A percentile compares a stretch with the other conserved stretches of the same genome.
These are phyloP conservation scores for Drosophila micromelanica DNA, from an alignment of 1,140 invertebrate genomes.

Conservation along the genomic window DNA sequence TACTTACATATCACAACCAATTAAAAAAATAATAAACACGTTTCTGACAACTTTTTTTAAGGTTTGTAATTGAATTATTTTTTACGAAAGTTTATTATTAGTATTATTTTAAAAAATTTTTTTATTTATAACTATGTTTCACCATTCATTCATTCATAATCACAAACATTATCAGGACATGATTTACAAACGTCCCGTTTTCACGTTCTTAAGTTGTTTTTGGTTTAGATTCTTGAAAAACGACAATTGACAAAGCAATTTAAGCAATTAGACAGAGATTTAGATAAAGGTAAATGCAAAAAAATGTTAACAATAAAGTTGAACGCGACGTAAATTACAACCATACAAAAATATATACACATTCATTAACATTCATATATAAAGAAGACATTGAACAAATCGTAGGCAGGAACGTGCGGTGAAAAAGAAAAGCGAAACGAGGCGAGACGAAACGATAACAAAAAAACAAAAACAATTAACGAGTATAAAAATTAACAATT, in stretches of 20 bases:
- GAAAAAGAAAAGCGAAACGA: constrained; percentile 60
- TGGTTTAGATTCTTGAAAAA: constrained; percentile 19
- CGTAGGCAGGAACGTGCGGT: constrained; percentile 84
- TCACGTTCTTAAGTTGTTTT: constrained; percentile 6
- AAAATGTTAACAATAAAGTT: constrained; percentile 55
- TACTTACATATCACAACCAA: constrained; percentile 64
- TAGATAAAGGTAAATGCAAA: constrained; percentile 46
- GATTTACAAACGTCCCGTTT: background rate
- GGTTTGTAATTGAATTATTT: constrained; percentile 26
- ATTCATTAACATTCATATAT: constrained; percentile 60
- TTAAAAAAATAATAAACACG: constrained; percentile 61
- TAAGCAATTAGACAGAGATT: constrained; percentile 34
- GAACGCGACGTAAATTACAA: constrained; percentile 70
- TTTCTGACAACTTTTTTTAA: constrained; percentile 68
- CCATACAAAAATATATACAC: constrained; percentile 64
- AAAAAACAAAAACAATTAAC: constrained; percentile 68
- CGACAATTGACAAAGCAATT: constrained; percentile 27
- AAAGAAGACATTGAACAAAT: constrained; percentile 82
- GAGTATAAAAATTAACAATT: constrained; percentile 70
- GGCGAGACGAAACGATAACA: constrained; percentile 11
- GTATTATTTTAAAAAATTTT: too few relatives aligned
- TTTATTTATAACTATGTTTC: background rate
- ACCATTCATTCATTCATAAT: background rate
- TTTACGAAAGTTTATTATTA: too few relatives aligned
- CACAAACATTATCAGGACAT: background rate